These are phyloP conservation scores for Conus ventricosus DNA, from an alignment of 1,140 invertebrate genomes.

Conservation along the genomic window DNA sequence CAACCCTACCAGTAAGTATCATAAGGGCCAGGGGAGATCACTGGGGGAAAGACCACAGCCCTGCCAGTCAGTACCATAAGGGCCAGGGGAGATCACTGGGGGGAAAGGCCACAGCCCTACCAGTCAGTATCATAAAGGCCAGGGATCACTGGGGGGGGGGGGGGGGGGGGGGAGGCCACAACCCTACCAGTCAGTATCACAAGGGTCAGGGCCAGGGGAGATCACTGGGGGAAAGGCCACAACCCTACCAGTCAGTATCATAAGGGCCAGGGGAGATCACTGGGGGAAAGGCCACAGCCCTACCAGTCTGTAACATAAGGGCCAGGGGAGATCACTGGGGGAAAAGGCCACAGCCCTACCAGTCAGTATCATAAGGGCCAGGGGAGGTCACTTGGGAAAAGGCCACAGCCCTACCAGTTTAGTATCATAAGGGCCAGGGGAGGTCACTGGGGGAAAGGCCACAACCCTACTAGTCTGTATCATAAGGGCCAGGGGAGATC, in stretches of 20 bases:
- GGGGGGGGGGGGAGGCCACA: no score
- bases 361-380: no score
- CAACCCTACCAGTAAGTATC: no score
- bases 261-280: neutral
- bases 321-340: neutral
- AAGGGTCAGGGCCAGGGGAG: constrained; percentile 80
- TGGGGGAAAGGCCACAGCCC: neutral
- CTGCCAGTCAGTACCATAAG: constrained; percentile 76
- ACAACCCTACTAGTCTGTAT: no score
- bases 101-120: constrained; percentile 85
- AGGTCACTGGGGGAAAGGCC: no score
- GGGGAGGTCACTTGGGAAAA: no score
- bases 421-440: no score
- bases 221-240: constrained; percentile 77
- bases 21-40: no score
- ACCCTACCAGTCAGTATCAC: neutral
- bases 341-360: no score
- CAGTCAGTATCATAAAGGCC: constrained; percentile 90
- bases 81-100: constrained; percentile 89
- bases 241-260: neutral
- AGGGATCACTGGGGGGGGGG: constrained; percentile 78
- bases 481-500: no score
- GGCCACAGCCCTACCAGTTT: no score
- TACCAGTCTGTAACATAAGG: neutral
- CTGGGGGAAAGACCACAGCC: neutral